Percentiles rank a stretch among this genome's conserved stretches.
Evolutionary conservation across 1,140 invertebrate genomes (phyloP).

Genomic region (Calosoma granatense): DNA sequence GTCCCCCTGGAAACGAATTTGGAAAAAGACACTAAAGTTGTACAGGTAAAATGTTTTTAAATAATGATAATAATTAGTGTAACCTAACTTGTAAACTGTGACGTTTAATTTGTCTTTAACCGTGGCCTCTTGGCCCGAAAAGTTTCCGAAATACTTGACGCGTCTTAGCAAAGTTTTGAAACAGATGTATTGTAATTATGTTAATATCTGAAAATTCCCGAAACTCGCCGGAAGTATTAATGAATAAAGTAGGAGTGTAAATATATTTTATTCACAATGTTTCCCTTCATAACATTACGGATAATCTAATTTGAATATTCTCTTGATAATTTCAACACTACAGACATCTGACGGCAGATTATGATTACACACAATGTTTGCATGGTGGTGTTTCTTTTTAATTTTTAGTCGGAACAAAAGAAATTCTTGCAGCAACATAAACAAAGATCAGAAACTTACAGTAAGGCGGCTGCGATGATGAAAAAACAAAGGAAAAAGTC

Average conservation of each 20-base stretch:
- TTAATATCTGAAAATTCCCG: too few species aligned
- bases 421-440: slow-evolving; percentile 84
- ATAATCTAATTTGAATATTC: too few species aligned
- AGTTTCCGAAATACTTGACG: neutral
- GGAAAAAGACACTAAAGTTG: slow-evolving; percentile 88
- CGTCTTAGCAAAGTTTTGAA: neutral
- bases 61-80: too few species aligned
- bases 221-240: too few species aligned
- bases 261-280: too few species aligned
- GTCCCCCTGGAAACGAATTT: slow-evolving; percentile 85
- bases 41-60: slow-evolving; percentile 51
- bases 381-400: too few species aligned
- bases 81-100: neutral
- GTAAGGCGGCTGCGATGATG: slow-evolving; percentile 77
- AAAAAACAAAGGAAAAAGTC: slow-evolving; percentile 84
- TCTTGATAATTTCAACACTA: too few species aligned
- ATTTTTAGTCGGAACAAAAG: slow-evolving; percentile 73
- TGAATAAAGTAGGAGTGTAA: too few species aligned
- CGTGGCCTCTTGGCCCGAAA: too few species aligned
- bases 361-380: neutral
- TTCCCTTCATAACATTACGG: too few species aligned
- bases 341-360: too few species aligned
- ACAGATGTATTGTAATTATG: too few species aligned
- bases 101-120: neutral
- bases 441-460: slow-evolving; percentile 75